Evolutionary conservation across 2,888 invertebrate genomes (phyloP).

Genomic region (Cephus rjabovi): DNA sequence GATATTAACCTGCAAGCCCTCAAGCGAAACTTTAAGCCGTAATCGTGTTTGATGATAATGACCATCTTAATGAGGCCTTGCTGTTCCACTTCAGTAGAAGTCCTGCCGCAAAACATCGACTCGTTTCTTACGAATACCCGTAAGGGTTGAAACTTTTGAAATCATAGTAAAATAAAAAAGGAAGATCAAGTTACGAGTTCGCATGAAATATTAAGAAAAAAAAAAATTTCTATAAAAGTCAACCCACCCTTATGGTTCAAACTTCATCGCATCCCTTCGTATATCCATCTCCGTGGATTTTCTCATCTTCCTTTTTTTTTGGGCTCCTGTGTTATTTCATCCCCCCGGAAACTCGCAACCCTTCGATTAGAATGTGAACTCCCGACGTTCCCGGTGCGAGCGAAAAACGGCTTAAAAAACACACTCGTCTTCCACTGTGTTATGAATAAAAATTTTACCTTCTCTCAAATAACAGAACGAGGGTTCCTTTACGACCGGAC

Average conservation of each 20-base stretch:
- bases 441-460: background rate
- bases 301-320: background rate
- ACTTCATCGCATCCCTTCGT: background rate
- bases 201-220: background rate
- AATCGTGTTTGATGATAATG: conserved; percentile 30
- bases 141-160: background rate
- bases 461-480: background rate
- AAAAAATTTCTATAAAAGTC: background rate
- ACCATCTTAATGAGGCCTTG: background rate
- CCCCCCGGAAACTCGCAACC: background rate
- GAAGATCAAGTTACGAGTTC: background rate
- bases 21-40: conserved; percentile 28
- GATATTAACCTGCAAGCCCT: conserved; percentile 12
- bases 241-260: background rate
- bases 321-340: background rate
- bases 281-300: background rate
- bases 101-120: background rate
- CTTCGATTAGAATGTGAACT: background rate
- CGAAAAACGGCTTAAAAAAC: background rate
- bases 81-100: background rate
- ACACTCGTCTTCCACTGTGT: background rate
- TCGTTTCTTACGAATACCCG: background rate
- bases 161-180: background rate
- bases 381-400: background rate
- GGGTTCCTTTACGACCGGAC: background rate